Evolutionary conservation across 35 echinoderm and acorn worm genomes (phyloP).

Genomic region (Acanthaster planci): DNA sequence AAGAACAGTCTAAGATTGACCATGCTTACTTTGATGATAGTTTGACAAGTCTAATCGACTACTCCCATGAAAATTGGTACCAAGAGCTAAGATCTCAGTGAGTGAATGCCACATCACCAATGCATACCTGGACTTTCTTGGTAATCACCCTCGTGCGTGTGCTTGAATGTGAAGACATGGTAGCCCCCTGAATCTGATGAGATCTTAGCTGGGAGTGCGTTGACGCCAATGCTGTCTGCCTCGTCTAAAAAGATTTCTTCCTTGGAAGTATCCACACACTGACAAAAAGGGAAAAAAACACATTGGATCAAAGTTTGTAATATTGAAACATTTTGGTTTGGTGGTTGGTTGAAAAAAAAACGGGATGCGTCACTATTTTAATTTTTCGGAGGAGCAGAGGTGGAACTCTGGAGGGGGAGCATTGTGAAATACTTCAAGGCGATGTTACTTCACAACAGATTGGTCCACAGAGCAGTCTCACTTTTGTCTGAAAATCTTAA

Average conservation of each 20-base stretch:
- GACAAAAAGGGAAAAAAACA: neutral
- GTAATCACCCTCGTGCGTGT: conserved; percentile 87
- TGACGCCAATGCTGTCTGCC: conserved; percentile 31
- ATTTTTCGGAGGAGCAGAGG: too few species aligned
- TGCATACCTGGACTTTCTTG: conserved; percentile 70
- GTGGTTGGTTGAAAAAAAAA: too few species aligned
- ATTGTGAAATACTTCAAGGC: too few species aligned
- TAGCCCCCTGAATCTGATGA: conserved; percentile 66
- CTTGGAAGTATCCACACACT: conserved; percentile 64
- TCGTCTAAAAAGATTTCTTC: conserved; percentile 64
- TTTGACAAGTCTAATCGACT: too few species aligned
- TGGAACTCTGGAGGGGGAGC: too few species aligned
- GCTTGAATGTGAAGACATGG: conserved; percentile 84
- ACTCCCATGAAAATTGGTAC: too few species aligned
- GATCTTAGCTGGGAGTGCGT: conserved; percentile 56
- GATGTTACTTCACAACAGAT: too few species aligned
- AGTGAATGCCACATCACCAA: too few species aligned
- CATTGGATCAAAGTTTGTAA: neutral
- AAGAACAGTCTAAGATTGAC: neutral
- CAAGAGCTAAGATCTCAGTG: too few species aligned
- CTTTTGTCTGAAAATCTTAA: too few species aligned
- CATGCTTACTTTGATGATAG: neutral
- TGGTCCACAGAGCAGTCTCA: too few species aligned
- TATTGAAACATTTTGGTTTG: neutral
- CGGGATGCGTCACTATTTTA: too few species aligned